Evolutionary conservation across 1,140 invertebrate species (phyloP).

Genomic region (Protaetia brevitarsis): DNA sequence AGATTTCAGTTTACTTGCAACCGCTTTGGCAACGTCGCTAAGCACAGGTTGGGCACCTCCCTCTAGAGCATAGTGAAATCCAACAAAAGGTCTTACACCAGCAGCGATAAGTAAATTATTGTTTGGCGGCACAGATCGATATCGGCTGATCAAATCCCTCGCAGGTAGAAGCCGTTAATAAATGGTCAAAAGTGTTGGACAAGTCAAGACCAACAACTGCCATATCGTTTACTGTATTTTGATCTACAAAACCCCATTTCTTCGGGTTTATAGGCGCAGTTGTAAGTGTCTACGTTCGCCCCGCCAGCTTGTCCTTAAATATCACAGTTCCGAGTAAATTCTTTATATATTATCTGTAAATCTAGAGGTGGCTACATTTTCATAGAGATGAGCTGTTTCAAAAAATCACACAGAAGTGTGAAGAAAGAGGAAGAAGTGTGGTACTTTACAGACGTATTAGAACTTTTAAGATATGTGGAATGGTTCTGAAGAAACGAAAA

Average conservation of each 20-base stretch:
- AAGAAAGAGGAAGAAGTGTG: too few relatives aligned
- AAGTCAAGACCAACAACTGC: conserved; percentile 73
- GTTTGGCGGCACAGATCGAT: conserved; percentile 71
- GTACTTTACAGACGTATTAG: too few relatives aligned
- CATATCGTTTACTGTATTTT: conserved; percentile 72
- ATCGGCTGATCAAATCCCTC: conserved; percentile 73
- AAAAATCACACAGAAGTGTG: too few relatives aligned
- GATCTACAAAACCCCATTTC: conserved; percentile 82
- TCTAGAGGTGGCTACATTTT: too few relatives aligned
- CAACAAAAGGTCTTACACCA: conserved; percentile 81
- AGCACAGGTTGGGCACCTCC: conserved; percentile 69
- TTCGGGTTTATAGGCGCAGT: conserved; percentile 55
- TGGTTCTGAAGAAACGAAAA: too few relatives aligned
- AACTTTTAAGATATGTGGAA: too few relatives aligned
- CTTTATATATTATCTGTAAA: too few relatives aligned
- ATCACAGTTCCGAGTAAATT: too few relatives aligned
- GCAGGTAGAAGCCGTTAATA: conserved; percentile 75
- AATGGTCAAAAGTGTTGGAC: conserved; percentile 81
- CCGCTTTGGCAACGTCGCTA: conserved; percentile 83
- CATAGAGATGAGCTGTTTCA: too few relatives aligned
- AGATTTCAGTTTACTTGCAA: conserved; percentile 84
- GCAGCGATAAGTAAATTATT: conserved; percentile 73
- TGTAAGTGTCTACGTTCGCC: background rate
- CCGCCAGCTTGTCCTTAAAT: background rate
- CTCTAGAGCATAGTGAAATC: conserved; percentile 87